These are phyloP conservation scores for Urocitellus parryii DNA, from an alignment of 2,113 vertebrate genomes.

Conservation along the genomic window DNA sequence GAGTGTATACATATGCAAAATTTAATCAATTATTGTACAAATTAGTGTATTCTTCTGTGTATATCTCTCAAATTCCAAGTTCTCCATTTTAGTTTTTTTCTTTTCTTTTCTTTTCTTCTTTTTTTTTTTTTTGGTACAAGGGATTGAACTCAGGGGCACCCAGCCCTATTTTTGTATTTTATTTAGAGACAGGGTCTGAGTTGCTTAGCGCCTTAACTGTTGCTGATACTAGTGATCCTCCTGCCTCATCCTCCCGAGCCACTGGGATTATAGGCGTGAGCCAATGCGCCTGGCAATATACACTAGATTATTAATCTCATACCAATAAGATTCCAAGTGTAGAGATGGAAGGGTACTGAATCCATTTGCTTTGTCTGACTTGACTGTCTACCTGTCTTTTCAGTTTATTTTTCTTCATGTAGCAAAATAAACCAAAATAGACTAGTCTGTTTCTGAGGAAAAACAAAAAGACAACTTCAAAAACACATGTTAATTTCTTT, in stretches of 20 bases:
- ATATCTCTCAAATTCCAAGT: neutral
- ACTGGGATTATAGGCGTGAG: no score
- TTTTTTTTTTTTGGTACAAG: no score
- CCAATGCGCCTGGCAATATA: neutral
- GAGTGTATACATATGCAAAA: neutral
- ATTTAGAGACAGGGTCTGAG: no score
- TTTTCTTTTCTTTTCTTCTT: no score
- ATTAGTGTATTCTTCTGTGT: neutral
- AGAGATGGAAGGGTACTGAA: neutral
- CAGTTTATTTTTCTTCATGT: neutral
- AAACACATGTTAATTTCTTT: neutral
- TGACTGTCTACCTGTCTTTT: neutral
- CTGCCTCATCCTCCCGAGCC: no score
- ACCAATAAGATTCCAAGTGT: neutral
- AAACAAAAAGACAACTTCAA: conserved; percentile 4
- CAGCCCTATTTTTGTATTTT: no score
- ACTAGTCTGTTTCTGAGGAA: neutral
- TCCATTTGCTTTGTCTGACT: neutral
- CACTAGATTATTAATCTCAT: neutral
- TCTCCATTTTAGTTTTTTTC: neutral
- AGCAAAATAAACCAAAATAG: conserved; percentile 10
- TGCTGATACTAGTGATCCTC: no score
- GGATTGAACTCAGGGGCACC: no score
- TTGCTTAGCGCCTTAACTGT: no score
- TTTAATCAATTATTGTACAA: neutral